Percentiles rank a stretch among this genome's conserved stretches.
These are phyloP conservation scores for Megaustenia siamemsis DNA, from an alignment of 2,888 invertebrate genomes.

Conservation along the genomic window DNA sequence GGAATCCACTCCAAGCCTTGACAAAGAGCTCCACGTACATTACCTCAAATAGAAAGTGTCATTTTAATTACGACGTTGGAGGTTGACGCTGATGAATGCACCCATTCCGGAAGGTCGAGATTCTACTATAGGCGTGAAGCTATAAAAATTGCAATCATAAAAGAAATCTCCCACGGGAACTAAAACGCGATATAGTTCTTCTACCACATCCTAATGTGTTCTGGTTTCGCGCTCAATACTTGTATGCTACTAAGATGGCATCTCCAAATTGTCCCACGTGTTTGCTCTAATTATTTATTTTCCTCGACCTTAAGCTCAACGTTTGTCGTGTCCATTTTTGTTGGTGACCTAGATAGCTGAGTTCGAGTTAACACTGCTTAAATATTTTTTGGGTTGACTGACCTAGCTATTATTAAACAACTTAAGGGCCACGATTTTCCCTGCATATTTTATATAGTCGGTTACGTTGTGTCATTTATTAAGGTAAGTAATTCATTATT, in stretches of 20 bases:
- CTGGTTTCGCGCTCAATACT: neutral
- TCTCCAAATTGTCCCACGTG: neutral
- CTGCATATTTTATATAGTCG: too few relatives aligned
- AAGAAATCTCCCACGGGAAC: neutral
- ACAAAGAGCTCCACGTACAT: neutral
- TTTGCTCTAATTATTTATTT: neutral
- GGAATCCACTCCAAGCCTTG: neutral
- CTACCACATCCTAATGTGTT: neutral
- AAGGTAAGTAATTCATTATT: too few relatives aligned
- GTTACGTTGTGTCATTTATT: too few relatives aligned
- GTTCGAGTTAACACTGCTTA: too few relatives aligned
- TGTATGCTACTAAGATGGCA: neutral
- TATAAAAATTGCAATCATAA: neutral
- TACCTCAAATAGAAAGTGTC: neutral
- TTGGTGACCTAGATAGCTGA: too few relatives aligned
- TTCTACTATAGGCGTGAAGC: conserved; percentile 22
- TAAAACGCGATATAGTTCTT: neutral
- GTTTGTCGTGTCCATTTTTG: too few relatives aligned
- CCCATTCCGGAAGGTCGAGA: conserved; percentile 11
- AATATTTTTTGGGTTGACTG: too few relatives aligned
- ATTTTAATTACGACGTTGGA: neutral
- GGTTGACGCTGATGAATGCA: conserved; percentile 2
- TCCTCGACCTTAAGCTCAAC: neutral
- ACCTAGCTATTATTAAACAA: too few relatives aligned
- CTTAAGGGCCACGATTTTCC: too few relatives aligned